Base-by-base conservation (phyloP, 30 jellyfish, hydroid and myxozoan genomes). In the Mastigias papua region DNA sequence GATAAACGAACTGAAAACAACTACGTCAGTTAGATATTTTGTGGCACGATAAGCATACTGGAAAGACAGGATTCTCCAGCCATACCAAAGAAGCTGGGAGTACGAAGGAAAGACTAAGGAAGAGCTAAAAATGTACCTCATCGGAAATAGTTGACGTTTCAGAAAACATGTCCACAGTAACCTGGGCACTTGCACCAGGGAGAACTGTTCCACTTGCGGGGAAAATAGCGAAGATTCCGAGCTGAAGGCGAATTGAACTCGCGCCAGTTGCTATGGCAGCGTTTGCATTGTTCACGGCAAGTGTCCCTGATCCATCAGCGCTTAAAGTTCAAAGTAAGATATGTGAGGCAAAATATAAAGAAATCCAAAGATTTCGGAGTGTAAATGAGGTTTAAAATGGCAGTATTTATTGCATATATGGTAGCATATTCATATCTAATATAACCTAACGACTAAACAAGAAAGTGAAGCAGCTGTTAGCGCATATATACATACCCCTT, bases 401-500 rank as follows among this genome's bases (percentile, higher is more conserved):
- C n/a, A n/a, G n/a, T n/a, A n/a, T n/a, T n/a, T n/a, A n/a, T n/a
- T n/a, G n/a, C n/a, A n/a, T n/a, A n/a, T n/a, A n/a, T n/a, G n/a
- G n/a, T n/a, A n/a, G n/a, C n/a, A n/a, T n/a, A n/a, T n/a, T n/a
- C n/a, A n/a, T n/a, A n/a, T n/a, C n/a, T n/a, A n/a, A n/a, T n/a
- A n/a, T n/a, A n/a, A n/a, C n/a, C n/a, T n/a, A n/a, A n/a, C n/a
- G n/a, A n/a, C n/a, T n/a, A n/a, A n/a, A n/a, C n/a, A n/a, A n/a
- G n/a, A n/a, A n/a, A n/a, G n/a, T n/a, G n/a, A n/a, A n/a, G n/a
- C n/a, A n/a, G n/a, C n/a, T n/a, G n/a, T n/a, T n/a, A n/a, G n/a
- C n/a, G n/a, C n/a, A n/a, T n/a, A n/a, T n/a, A n/a, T n/a, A 70
- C 95, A 48, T 62, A 95, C 99, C 98, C 97, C 73, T 93, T 90